Evolutionary conservation across 2,797 vertebrate species (phyloP).

Genomic region (Crenichthys baileyi): DNA sequence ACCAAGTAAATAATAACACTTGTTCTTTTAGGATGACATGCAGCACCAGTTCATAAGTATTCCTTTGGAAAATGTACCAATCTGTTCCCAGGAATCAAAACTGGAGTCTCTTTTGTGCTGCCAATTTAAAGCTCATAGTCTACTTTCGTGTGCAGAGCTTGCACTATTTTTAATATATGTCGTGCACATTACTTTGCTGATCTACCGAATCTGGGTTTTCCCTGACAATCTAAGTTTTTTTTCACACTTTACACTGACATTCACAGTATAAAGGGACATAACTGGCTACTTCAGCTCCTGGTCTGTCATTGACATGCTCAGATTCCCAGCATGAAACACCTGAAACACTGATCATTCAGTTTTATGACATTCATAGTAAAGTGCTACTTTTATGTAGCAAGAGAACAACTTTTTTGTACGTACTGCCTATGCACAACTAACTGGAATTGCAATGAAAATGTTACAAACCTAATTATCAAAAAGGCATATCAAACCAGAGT

Average conservation of each 20-base stretch:
- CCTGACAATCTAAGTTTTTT: background rate
- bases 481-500: background rate
- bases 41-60: background rate
- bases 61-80: background rate
- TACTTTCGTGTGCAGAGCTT: too few relatives aligned
- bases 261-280: background rate
- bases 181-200: background rate
- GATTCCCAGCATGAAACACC: background rate
- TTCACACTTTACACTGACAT: background rate
- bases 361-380: background rate
- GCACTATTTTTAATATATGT: background rate
- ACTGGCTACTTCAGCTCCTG: background rate
- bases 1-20: background rate
- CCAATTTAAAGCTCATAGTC: too few relatives aligned
- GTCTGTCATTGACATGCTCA: background rate
- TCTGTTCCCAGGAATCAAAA: background rate
- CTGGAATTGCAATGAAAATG: background rate
- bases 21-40: background rate
- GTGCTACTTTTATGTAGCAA: background rate
- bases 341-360: background rate
- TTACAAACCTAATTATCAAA: background rate
- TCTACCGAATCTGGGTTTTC: background rate
- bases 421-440: too few relatives aligned
- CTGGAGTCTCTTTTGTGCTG: too few relatives aligned
- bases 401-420: background rate